Evolutionary conservation across 2,113 vertebrate genomes (phyloP), one percentile per base, ranked within the genome.

Genomic region (Cochlearius cochlearius): DNA sequence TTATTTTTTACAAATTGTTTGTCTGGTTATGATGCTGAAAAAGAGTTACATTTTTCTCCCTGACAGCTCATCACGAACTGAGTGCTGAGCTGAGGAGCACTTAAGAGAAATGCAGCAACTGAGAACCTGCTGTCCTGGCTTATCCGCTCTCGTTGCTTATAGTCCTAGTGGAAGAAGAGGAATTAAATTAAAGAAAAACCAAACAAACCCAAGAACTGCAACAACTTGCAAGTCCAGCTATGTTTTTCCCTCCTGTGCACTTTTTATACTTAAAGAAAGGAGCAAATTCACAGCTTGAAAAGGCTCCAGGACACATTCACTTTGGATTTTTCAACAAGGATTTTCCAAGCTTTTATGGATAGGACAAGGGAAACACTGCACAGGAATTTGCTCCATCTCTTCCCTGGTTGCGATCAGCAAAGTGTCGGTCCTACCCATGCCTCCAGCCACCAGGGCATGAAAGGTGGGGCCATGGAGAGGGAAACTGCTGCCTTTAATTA

Each of bases 21-120:
- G 45, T 50, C 90, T 92, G 86, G 52, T 84, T 79, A 23, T 52
- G n/a, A 50, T 56, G 62, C 73, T 62, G 82, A 76, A 67, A 73
- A n/a, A 92, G 81, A 67, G 29, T 72, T 58, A 38, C 77, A 63
- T 92, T 94, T 90, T 86, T 87, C 86, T 84, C 43, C n/a, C 52
- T 87, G 92, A 60, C 90, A 94, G 47, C 47, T 90, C 86, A 41
- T 90, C 86, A 53, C 4, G 7, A 49, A 53, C 23, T 1, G 16
- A 90, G 72, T 14, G 47, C 81, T 52, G 77, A 66, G 85, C 20
- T 0, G 10, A 41, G 39, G 38, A 80, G 27, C 67, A 30, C 52
- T 80, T 62, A 34, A 6, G 30, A 66, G 92, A 71, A 60, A 66
- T 30, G 29, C 18, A 55, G 78, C 25, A 34, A 43, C 45, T 11